Evolutionary conservation across 2,888 invertebrate genomes (phyloP).

Genomic region (Cotesia congregata): DNA sequence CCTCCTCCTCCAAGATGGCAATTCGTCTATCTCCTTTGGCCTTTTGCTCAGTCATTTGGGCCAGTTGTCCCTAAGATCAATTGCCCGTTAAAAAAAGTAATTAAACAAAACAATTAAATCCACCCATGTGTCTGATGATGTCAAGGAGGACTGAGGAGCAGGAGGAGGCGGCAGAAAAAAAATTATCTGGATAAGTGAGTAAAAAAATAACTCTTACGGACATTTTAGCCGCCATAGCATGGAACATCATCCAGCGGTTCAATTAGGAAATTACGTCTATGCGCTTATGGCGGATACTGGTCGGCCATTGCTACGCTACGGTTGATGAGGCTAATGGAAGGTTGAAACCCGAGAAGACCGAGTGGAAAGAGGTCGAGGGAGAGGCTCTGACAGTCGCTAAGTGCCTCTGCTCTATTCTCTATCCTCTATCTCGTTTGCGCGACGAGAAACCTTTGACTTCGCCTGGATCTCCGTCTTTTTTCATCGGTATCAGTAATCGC

Average conservation of each 20-base stretch:
- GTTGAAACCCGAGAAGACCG: conserved; percentile 66
- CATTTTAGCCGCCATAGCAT: conserved; percentile 42
- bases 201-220: conserved; percentile 10
- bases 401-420: conserved; percentile 56
- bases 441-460: conserved; percentile 20
- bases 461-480: conserved; percentile 22
- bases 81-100: conserved; percentile 19
- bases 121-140: neutral
- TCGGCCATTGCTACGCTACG: conserved; percentile 63
- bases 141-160: neutral
- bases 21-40: conserved; percentile 60
- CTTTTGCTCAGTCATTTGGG: conserved; percentile 58
- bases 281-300: conserved; percentile 43
- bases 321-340: conserved; percentile 69
- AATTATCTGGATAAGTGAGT: conserved; percentile 1
- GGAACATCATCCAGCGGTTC: conserved; percentile 53
- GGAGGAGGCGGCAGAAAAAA: conserved; percentile 13
- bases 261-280: conserved; percentile 63
- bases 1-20: conserved; percentile 61
- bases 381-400: conserved; percentile 67
- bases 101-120: conserved; percentile 6
- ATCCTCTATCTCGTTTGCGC: conserved; percentile 21
- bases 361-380: conserved; percentile 57
- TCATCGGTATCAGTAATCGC: conserved; percentile 18
- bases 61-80: conserved; percentile 58